Base-by-base conservation (phyloP, 1,140 invertebrate genomes). In the Gonioctena quinquepunctata region DNA sequence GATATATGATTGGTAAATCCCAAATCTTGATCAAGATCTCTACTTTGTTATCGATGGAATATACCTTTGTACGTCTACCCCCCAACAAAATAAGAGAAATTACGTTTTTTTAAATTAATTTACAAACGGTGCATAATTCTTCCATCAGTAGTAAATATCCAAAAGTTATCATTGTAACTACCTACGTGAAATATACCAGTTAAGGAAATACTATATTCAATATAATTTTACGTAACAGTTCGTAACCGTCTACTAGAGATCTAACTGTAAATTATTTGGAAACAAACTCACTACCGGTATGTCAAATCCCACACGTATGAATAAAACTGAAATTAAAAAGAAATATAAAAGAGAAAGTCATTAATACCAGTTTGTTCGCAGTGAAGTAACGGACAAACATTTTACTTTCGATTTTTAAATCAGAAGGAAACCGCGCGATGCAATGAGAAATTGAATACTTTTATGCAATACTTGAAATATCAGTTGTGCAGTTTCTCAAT, bases 371-470 rank as follows among this genome's bases (percentile, higher is more conserved):
- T 62, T 33, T 60, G 19, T 18, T 60, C 57, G 33, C 11, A 60
- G 57, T 60, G 23, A 62, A 62, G 60, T 62, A 62, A 62, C 60
- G 60, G 60, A 28, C 60, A 62, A 62, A 62, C 60, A 62, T 62
- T 62, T 62, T 62, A 62, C 60, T 62, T 62, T 62, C 60, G 60
- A 62, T 62, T 62, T 62, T 62, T 62, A 48, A 59, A 62, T 62
- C 60, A 62, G 60, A 62, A 28, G 60, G 23, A 62, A 62, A 54
- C 19, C 52, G 52, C 19, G 11, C 52, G 18, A 11, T 54, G 52
- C 19, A 54, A 54, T 54, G 22, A 54, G 60, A 33, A 16, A 19
- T 62, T 13, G 22, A 62, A 62, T 21, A 23, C 60, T 42, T 62
- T 62, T 42, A 62, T 27, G 26, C 18, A 42, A 62, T 23, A 13